These are phyloP conservation scores for Helicolenus hilgendorfi DNA, from an alignment of 2,797 vertebrate genomes.

Conservation along the genomic window DNA sequence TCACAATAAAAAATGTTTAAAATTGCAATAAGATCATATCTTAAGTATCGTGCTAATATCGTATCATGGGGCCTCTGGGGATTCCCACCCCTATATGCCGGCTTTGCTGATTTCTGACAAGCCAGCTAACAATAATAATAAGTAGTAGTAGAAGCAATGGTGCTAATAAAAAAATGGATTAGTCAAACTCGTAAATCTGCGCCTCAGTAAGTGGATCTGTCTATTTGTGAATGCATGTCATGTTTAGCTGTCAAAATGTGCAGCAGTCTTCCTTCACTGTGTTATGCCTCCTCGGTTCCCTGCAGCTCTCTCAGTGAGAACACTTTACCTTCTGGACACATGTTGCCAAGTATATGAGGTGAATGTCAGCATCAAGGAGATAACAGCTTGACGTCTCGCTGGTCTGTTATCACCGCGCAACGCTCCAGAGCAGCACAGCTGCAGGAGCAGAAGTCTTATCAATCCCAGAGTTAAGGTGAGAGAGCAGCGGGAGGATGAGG, in stretches of 20 bases:
- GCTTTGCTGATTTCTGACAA: neutral
- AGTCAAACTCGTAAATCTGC: neutral
- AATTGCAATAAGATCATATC: no score
- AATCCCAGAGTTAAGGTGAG: conserved; percentile 65
- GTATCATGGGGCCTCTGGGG: no score
- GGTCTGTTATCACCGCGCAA: conserved; percentile 77
- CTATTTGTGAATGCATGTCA: neutral
- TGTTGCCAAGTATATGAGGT: conserved; percentile 80
- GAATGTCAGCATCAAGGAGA: conserved; percentile 86
- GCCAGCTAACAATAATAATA: neutral
- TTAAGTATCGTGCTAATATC: no score
- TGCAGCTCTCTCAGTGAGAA: conserved; percentile 53
- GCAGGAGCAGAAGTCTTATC: conserved; percentile 82
- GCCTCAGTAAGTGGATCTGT: neutral
- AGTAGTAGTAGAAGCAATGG: neutral
- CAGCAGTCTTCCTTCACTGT: conserved; percentile 1
- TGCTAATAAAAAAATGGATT: neutral
- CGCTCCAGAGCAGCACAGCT: conserved; percentile 75
- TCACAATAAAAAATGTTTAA: no score
- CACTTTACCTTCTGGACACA: conserved; percentile 63
- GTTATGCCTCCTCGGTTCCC: conserved; percentile 35
- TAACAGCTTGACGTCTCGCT: conserved; percentile 83
- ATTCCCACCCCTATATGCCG: neutral
- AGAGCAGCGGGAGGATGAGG: conserved; percentile 54
- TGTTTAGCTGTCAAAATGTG: conserved; percentile 31